Conservation (phyloP, 2,113 vertebrate species). For the Mustela nigripes region DNA sequence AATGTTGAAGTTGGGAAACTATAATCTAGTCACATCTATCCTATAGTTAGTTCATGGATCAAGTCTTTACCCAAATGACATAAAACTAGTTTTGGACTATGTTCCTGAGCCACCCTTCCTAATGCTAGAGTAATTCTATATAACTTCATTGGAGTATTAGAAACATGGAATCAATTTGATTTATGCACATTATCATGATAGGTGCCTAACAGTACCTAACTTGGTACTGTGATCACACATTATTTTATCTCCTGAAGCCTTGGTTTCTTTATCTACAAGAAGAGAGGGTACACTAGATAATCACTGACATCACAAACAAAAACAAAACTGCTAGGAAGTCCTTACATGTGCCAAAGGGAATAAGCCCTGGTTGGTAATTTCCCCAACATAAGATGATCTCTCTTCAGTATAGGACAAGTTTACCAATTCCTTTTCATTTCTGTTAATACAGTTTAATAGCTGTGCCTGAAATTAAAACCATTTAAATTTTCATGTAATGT, state of each 20-base stretch:
- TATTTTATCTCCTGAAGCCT: neutral
- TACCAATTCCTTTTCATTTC: conserved; percentile 1
- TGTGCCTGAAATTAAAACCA: neutral
- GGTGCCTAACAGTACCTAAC: no score
- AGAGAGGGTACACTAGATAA: neutral
- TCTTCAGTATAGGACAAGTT: neutral
- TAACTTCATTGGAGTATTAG: neutral
- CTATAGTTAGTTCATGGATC: neutral
- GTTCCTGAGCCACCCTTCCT: neutral
- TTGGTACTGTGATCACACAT: conserved; percentile 3
- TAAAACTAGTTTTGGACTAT: neutral
- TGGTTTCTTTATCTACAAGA: conserved; percentile 36
- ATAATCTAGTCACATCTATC: neutral
- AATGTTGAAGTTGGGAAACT: neutral
- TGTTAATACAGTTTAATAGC: neutral
- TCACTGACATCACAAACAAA: neutral
- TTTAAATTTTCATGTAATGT: conserved; percentile 43
- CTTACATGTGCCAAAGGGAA: neutral
- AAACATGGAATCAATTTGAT: neutral
- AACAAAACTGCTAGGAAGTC: neutral
- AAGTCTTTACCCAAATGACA: neutral
- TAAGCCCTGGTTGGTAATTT: neutral
- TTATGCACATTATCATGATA: neutral
- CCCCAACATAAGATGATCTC: conserved; percentile 31
- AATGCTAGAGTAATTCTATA: neutral